Base-by-base conservation (phyloP, 2,113 vertebrate genomes). In the Phalacrocorax carbo region DNA sequence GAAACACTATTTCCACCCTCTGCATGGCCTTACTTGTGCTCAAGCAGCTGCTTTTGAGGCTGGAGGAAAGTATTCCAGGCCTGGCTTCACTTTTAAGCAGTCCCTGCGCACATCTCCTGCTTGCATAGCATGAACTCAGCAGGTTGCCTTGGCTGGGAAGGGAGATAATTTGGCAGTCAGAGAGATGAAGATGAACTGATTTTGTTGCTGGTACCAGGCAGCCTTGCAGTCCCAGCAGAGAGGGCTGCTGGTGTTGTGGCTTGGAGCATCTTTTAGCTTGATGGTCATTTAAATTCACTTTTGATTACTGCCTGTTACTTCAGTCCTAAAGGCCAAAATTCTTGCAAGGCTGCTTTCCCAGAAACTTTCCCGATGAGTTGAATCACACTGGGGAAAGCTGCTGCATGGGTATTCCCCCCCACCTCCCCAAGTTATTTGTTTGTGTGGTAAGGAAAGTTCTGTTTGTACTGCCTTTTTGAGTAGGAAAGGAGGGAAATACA, bases 121-220 rank as follows among this genome's bases (percentile, higher is more conserved):
- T 26, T 26, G 38, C 38, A 17, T 0, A 1, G 49, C 38, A 46
- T 0, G 4, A 40, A 17, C 20, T 54, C 3, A 0, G 52, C 1
- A 1, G 21, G 21, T 66, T 69, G 12, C 23, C 40, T 72, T 2
- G 1, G 30, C 49, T 48, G 27, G 11, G 29, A 68, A 38, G 6
- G 21, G 65, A 75, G 30, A 13, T 0, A 0, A 40, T 64, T 34
- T 87, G 52, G 32, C 57, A 60, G 29, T 8, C 57, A 38, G 34
- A 66, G 21, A 40, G 54, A 40, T 65, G 58, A 51, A 40, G 60
- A 30, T 0, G 7, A 91, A 22, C 16, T 29, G 14, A 12, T 70
- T 71, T 75, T 1, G 5, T 19, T 65, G 58, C 51, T 1, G 3
- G 32, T 75, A 42, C 38, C 4, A 34, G 62, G 54, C 62, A 81